Percentiles rank a stretch among this genome's conserved stretches.
These are phyloP conservation scores for Oreochromis mossambicus DNA, from an alignment of 2,797 vertebrate genomes.

Conservation along the genomic window DNA sequence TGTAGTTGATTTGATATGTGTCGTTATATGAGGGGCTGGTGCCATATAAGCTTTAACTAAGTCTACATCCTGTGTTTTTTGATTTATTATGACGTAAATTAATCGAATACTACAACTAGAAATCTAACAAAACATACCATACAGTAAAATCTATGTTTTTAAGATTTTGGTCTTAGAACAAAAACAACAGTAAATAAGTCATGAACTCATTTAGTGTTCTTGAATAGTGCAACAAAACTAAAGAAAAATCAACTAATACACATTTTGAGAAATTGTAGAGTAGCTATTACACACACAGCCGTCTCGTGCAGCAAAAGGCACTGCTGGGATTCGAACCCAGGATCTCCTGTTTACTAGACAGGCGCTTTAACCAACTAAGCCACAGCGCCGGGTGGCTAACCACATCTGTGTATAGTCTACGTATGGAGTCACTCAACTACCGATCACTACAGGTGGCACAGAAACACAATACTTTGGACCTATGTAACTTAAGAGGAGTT, in stretches of 20 bases:
- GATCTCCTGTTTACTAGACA: conserved; percentile 75
- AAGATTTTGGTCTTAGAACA: neutral
- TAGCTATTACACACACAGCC: neutral
- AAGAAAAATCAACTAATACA: neutral
- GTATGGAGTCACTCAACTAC: neutral
- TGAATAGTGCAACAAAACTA: neutral
- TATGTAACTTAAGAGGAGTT: neutral
- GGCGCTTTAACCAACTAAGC: conserved; percentile 73
- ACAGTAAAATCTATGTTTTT: neutral
- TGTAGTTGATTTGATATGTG: neutral
- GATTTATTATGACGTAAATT: too few species aligned
- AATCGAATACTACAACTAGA: too few species aligned
- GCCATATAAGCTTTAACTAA: too few species aligned
- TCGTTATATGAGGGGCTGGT: neutral
- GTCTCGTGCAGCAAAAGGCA: conserved; percentile 39
- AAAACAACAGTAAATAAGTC: neutral
- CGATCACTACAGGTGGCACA: neutral
- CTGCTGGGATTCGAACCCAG: conserved; percentile 75
- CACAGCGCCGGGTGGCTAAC: conserved; percentile 43
- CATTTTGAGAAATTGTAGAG: neutral
- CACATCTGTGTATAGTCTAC: fast-evolving
- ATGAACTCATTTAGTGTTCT: neutral
- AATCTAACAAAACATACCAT: neutral
- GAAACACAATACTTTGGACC: neutral
- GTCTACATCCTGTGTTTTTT: too few species aligned